Conservation (phyloP, 1,140 invertebrate species). For the Homalodisca vitripennis region DNA sequence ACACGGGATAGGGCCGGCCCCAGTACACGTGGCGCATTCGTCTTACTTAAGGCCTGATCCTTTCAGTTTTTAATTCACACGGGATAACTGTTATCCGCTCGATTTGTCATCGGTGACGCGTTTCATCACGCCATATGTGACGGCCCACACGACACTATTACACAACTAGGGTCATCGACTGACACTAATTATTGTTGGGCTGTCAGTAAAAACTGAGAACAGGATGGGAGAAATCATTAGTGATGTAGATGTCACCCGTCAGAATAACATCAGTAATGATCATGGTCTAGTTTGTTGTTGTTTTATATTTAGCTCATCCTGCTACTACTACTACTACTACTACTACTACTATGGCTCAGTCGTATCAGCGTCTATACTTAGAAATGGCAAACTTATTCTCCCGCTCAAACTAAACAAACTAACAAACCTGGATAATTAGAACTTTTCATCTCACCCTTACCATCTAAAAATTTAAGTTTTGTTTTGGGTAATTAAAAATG, state of each 20-base stretch:
- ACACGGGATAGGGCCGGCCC: neutral
- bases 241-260: neutral
- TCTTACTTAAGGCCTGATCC: constrained; percentile 16
- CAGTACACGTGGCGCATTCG: neutral
- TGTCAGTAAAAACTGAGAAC: constrained; percentile 4
- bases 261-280: too few species aligned
- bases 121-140: neutral
- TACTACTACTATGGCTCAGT: too few species aligned
- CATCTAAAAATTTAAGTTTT: too few species aligned
- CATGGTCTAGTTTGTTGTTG: too few species aligned
- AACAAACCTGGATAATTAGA: too few species aligned
- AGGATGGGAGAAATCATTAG: neutral
- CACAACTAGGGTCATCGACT: constrained; percentile 16
- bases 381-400: too few species aligned
- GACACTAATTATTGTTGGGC: constrained; percentile 15
- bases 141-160: neutral
- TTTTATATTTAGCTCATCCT: too few species aligned
- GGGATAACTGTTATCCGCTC: neutral
- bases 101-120: neutral
- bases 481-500: too few species aligned
- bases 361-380: too few species aligned
- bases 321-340: too few species aligned
- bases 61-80: constrained; percentile 12
- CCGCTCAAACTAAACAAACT: too few species aligned
- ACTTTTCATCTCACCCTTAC: too few species aligned